Conservation (phyloP, 2,888 invertebrate species). For the Trachelus iudaicus region DNA sequence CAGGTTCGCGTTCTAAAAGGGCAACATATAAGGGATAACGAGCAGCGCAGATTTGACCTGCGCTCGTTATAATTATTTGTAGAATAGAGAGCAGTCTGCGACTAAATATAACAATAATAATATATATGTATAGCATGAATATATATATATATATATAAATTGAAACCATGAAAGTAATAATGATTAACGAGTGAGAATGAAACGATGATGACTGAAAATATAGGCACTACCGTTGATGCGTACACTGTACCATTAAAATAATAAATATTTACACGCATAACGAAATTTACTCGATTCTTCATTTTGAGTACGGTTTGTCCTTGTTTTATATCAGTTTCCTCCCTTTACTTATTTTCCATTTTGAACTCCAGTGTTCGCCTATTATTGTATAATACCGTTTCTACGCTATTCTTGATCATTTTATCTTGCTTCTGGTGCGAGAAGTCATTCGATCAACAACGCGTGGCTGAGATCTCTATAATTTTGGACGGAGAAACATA, state of each 20-base stretch:
- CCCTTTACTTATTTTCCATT: not conserved
- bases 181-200: constrained; percentile 14
- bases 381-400: not conserved
- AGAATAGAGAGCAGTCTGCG: constrained; percentile 8
- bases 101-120: constrained; percentile 15
- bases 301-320: not conserved
- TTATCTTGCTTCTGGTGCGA: not conserved
- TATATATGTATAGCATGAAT: constrained; percentile 11
- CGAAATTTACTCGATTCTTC: constrained; percentile 26
- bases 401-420: not conserved
- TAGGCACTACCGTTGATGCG: not conserved
- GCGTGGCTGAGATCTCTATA: not conserved
- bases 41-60: not conserved
- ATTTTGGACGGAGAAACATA: not conserved
- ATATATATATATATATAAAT: constrained; percentile 3
- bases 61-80: constrained; percentile 11
- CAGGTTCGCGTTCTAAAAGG: not conserved
- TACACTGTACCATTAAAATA: constrained; percentile 5
- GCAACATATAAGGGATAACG: not conserved
- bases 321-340: not conserved
- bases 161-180: constrained; percentile 14
- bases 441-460: not conserved
- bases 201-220: not conserved
- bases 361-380: not conserved
- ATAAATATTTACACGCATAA: constrained; percentile 44